Percentiles rank a stretch among this genome's conserved stretches.
These are phyloP conservation scores for Clupea harengus DNA, from an alignment of 2,113 vertebrate species.

Conservation along the genomic window DNA sequence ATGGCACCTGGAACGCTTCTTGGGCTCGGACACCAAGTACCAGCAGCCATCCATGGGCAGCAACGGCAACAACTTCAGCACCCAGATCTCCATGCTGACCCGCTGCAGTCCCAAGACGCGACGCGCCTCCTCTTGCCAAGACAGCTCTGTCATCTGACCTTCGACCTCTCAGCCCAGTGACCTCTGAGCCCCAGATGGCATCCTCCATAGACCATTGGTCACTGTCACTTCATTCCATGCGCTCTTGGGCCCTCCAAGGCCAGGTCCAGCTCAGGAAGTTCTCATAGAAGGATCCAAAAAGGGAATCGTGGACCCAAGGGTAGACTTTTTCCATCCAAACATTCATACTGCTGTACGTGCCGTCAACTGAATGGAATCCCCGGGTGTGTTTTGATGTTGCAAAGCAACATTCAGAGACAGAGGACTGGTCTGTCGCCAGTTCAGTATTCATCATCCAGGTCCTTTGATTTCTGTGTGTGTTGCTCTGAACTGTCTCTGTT, in stretches of 20 bases:
- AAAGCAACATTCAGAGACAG: not conserved
- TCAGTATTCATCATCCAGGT: not conserved
- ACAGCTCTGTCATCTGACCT: constrained; percentile 27
- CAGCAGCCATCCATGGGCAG: constrained; percentile 92
- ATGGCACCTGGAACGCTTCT: constrained; percentile 97
- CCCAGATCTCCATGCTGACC: constrained; percentile 95
- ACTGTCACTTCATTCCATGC: not conserved
- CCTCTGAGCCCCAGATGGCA: not conserved
- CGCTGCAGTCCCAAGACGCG: constrained; percentile 95
- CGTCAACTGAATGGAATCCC: not conserved
- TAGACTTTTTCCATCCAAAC: not conserved
- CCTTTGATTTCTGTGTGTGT: not conserved
- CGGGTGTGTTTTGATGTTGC: not conserved
- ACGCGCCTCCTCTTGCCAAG: constrained; percentile 62
- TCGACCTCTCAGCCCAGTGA: not conserved
- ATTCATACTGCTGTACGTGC: not conserved
- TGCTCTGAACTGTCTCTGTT: not conserved
- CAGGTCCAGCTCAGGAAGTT: not conserved
- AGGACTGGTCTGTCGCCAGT: not conserved
- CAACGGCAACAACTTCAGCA: constrained; percentile 95
- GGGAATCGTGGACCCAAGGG: not conserved
- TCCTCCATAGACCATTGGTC: not conserved
- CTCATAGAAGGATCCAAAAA: not conserved
- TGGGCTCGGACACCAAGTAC: constrained; percentile 92
- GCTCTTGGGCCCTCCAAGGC: constrained; percentile 8